Evolutionary conservation across 2,888 invertebrate species (phyloP), one percentile per base, ranked within the genome.

Genomic region (Chaitophorus viminalis): DNA sequence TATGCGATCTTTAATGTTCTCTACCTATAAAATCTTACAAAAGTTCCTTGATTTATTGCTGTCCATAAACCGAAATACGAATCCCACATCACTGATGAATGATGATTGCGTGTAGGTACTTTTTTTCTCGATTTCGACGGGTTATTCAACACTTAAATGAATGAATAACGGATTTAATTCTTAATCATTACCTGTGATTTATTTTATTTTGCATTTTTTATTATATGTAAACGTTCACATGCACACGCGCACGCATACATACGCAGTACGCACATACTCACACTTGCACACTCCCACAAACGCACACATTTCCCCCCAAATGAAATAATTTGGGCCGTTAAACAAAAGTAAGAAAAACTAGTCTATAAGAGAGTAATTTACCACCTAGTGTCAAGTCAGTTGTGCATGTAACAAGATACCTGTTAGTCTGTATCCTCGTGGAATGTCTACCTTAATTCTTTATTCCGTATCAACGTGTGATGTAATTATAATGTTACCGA

Each of bases 281-380:
- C 60, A 17, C 75, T 39, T 11, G 74, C 6, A 74, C 31, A 54
- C 75, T 11, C 29, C n/a, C 75, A 46, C 39, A 29, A 36, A 39
- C n/a, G 29, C 36, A 75, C 52, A 74, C 79, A 68, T 87, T 87
- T 74, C 87, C 85, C 87, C 87, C 87, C 74, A 87, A 87, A 87
- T 74, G 74, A 81, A 87, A 87, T 74, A 74, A 87, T 87, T 87
- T 79, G 79, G 79, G 74, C 72, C 87, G 79, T 79, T 81, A 81
- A 81, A 81, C 74, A 86, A 86, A 86, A 78, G 72, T 86, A 87
- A 87, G 87, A 81, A 87, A 81, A 87, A 87, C 87, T 87, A 75
- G 87, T 87, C 87, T 75, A 74, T 81, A 87, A 72, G 79, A 79
- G 81, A 87, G 74, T 65, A 87, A 87, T 81, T 75, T 81, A 79